Conservation (phyloP, 37 sponge, comb jelly and placozoan genomes). For the Halisarca cf. caerulea region DNA sequence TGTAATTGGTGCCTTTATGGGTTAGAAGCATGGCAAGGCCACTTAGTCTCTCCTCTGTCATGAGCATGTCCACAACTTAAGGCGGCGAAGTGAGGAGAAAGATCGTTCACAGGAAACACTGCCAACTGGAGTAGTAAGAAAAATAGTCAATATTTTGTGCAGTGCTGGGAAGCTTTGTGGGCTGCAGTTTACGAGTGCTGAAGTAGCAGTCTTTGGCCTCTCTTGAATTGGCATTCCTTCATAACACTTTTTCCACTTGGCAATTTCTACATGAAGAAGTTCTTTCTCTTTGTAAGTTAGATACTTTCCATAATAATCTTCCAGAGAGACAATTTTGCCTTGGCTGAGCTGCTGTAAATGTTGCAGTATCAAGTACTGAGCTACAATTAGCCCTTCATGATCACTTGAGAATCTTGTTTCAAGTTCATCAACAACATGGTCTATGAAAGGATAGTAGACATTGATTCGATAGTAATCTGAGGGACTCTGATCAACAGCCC, state of each 20-base stretch:
- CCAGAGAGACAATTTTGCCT: slow-evolving; percentile 3
- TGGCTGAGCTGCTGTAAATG: slow-evolving; percentile 13
- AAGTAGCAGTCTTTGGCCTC: slow-evolving; percentile 3
- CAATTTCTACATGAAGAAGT: not conserved
- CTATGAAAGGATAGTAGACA: slow-evolving; percentile 11
- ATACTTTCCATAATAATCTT: not conserved
- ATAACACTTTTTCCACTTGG: slow-evolving; percentile 22
- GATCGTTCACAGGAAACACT: slow-evolving; percentile 41
- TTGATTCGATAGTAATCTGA: not conserved
- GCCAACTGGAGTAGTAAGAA: slow-evolving; percentile 38
- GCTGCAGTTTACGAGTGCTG: not conserved
- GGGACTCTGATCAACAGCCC: slow-evolving; percentile 10
- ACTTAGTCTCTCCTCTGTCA: slow-evolving; percentile 26
- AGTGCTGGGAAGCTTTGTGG: slow-evolving; percentile 34
- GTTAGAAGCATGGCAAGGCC: slow-evolving; percentile 27
- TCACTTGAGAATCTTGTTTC: slow-evolving; percentile 25
- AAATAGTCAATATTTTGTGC: slow-evolving; percentile 27
- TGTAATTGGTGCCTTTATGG: slow-evolving; percentile 15
- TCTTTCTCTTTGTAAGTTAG: slow-evolving; percentile 16
- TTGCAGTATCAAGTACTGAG: slow-evolving; percentile 19
- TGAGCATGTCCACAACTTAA: slow-evolving; percentile 34
- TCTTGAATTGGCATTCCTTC: slow-evolving; percentile 19
- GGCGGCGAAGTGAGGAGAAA: slow-evolving; percentile 25
- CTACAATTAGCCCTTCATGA: slow-evolving; percentile 27
- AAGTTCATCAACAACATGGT: not conserved